Conservation (phyloP, 2,113 vertebrate species). For the Aphyosemion australe region DNA sequence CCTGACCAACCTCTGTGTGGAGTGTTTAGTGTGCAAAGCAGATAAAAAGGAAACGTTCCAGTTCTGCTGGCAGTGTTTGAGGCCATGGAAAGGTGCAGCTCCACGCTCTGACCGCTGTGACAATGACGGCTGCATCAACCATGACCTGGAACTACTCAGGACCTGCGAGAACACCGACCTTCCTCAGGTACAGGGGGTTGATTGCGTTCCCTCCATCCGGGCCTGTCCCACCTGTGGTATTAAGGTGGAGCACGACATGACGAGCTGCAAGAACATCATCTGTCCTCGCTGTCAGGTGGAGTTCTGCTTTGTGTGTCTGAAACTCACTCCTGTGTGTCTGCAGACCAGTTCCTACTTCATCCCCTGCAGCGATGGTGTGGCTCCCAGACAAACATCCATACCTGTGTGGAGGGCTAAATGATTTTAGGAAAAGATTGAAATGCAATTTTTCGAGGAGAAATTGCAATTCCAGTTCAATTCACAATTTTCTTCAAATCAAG, state of each 20-base stretch:
- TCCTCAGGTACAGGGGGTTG: conserved; percentile 20
- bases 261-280: conserved; percentile 77
- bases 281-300: conserved; percentile 74
- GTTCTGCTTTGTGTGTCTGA: conserved; percentile 81
- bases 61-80: no score
- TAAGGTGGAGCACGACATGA: conserved; percentile 70
- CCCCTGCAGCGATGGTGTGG: no score
- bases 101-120: no score
- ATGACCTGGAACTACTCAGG: conserved; percentile 62
- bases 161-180: conserved; percentile 41
- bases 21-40: conserved; percentile 62
- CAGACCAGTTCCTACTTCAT: conserved; percentile 33
- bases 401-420: no score
- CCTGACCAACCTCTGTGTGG: conserved; percentile 62
- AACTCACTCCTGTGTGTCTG: conserved; percentile 63
- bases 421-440: no score
- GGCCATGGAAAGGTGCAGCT: no score
- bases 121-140: no score
- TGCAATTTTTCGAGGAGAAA: no score
- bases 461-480: no score
- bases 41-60: no score
- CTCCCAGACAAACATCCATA: no score
- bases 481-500: no score
- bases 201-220: conserved; percentile 67
- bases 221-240: conserved; percentile 78